Evolutionary conservation across 1,140 invertebrate genomes (phyloP).

Genomic region (Lineus longissimus): DNA sequence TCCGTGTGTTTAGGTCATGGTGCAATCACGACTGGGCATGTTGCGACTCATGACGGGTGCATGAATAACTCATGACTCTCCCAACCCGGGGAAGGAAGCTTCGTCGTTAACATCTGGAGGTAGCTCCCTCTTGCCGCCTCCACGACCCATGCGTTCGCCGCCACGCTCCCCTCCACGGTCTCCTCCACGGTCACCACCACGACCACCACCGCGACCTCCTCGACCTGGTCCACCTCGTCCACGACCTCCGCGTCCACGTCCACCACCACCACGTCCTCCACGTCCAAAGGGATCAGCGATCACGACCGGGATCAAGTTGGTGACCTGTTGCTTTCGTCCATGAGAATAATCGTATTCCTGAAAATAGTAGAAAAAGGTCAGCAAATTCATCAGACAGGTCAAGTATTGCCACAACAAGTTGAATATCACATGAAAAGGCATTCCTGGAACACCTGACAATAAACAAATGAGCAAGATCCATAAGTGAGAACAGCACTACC

Average conservation of each 20-base stretch:
- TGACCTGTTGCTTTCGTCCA: constrained; percentile 10
- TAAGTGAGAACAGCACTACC: too few relatives aligned
- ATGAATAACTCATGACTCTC: constrained; percentile 35
- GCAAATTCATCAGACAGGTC: too few relatives aligned
- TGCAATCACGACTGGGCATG: too few relatives aligned
- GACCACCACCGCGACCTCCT: constrained; percentile 10
- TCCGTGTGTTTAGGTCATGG: too few relatives aligned
- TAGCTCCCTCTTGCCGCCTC: constrained; percentile 51
- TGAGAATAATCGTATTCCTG: constrained; percentile 14
- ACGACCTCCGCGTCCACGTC: constrained; percentile 12
- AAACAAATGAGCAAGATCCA: too few relatives aligned
- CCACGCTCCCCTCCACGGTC: constrained; percentile 20
- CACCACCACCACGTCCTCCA: constrained; percentile 5
- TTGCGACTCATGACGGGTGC: too few relatives aligned
- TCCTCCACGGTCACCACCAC: neutral
- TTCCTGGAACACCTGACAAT: too few relatives aligned
- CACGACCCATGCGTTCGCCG: neutral
- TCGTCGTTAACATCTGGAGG: constrained; percentile 91
- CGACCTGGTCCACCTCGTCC: constrained; percentile 12
- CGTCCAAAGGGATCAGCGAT: constrained; percentile 10
- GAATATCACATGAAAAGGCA: too few relatives aligned
- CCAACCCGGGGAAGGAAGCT: constrained; percentile 86
- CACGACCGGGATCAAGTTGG: constrained; percentile 11
- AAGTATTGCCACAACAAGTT: too few relatives aligned
- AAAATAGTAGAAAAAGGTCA: neutral